Conservation (phyloP, 2,888 invertebrate species). For the Cataglyphis rosenhaueri region DNA sequence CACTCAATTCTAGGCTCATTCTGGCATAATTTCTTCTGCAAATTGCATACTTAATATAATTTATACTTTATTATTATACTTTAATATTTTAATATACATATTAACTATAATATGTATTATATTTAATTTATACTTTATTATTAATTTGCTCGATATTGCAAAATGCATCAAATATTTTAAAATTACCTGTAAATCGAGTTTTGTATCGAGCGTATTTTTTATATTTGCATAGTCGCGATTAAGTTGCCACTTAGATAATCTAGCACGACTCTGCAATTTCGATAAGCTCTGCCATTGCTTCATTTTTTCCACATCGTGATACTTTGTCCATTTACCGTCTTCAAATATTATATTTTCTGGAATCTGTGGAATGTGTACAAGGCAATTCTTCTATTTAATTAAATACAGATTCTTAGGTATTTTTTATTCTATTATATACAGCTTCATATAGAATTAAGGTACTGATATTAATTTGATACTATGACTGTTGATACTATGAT, state of each 20-base stretch:
- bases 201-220: constrained; percentile 66
- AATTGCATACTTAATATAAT: background rate
- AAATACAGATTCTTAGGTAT: background rate
- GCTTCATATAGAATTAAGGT: too few species aligned
- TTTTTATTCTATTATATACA: background rate
- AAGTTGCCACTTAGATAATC: constrained; percentile 78
- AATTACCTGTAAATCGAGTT: constrained; percentile 73
- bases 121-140: background rate
- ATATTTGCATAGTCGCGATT: constrained; percentile 66
- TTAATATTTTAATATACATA: too few species aligned
- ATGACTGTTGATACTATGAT: too few species aligned
- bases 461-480: too few species aligned
- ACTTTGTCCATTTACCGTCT: constrained; percentile 70
- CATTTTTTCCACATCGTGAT: constrained; percentile 72
- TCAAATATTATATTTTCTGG: constrained; percentile 67
- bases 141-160: constrained; percentile 12
- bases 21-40: constrained; percentile 62
- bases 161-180: background rate
- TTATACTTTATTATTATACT: background rate
- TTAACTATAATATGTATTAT: too few species aligned
- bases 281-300: constrained; percentile 77
- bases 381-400: background rate
- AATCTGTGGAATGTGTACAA: constrained; percentile 55
- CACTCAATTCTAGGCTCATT: constrained; percentile 76
- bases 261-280: constrained; percentile 75